Percentiles rank a stretch among this genome's conserved stretches.
Conservation (phyloP, 23 tunicate genomes). For the Trididemnum clinides region DNA sequence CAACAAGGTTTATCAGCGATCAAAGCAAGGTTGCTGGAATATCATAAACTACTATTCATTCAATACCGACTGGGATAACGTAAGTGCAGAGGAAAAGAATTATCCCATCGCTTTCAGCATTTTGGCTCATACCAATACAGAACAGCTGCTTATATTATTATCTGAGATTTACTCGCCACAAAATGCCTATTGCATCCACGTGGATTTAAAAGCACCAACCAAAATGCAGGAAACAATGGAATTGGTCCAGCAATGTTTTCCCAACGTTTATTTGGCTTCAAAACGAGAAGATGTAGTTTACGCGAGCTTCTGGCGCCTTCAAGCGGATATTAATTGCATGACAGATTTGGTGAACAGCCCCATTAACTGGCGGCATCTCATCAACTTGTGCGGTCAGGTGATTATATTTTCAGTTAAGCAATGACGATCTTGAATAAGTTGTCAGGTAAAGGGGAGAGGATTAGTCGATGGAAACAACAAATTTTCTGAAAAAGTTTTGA, state of each 20-base stretch:
- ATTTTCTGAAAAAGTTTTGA: too few relatives aligned
- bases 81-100: constrained; percentile 15
- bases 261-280: constrained; percentile 58
- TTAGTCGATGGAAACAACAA: too few relatives aligned
- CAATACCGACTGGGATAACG: background rate
- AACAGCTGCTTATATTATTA: constrained; percentile 61
- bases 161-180: constrained; percentile 67
- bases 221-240: background rate
- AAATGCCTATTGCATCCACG: constrained; percentile 70
- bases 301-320: constrained; percentile 50
- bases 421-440: too few relatives aligned
- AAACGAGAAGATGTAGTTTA: constrained; percentile 41
- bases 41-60: constrained; percentile 5
- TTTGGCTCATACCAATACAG: constrained; percentile 32
- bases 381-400: constrained; percentile 87
- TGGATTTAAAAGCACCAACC: constrained; percentile 39
- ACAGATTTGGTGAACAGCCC: constrained; percentile 39
- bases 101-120: constrained; percentile 73
- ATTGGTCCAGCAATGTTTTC: constrained; percentile 42
- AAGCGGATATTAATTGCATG: constrained; percentile 83
- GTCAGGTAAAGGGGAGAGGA: too few relatives aligned
- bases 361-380: constrained; percentile 59
- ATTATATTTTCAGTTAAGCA: too few relatives aligned
- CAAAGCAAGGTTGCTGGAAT: background rate
- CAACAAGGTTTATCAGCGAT: background rate